A percentile compares a stretch with the other conserved stretches of the same genome.
These are phyloP conservation scores for Phyllostomus hastatus DNA, from an alignment of 2,113 vertebrate species.

Conservation along the genomic window DNA sequence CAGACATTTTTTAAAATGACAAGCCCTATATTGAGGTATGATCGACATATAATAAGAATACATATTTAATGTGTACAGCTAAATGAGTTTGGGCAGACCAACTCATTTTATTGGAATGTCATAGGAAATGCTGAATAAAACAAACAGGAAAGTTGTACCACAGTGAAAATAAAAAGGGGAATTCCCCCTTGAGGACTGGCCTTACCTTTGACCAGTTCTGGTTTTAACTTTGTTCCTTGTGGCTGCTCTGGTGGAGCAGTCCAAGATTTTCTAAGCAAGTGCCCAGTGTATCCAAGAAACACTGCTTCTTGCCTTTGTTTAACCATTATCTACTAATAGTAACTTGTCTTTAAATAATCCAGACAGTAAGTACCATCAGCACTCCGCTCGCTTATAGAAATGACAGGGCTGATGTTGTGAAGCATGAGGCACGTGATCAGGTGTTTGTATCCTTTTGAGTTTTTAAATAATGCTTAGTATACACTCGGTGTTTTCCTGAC, in stretches of 20 bases:
- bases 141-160: neutral
- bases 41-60: neutral
- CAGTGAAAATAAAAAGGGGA: neutral
- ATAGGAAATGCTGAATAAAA: neutral
- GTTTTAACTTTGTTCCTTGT: neutral
- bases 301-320: neutral
- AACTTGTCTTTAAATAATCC: neutral
- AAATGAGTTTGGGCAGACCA: neutral
- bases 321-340: neutral
- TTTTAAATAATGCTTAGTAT: neutral
- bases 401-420: neutral
- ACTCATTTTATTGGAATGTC: neutral
- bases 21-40: neutral
- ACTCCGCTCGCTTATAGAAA: neutral
- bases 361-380: neutral
- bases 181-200: neutral
- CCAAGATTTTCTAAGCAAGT: neutral
- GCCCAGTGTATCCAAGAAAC: too few relatives aligned
- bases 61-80: neutral
- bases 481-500: neutral
- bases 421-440: neutral
- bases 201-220: neutral
- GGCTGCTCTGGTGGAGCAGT: neutral
- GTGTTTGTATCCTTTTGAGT: neutral
- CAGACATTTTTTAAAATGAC: neutral